phyloP scores from a whole-genome alignment of 2,888 invertebrate genomes.

The Nomada hirtipes region DNA sequence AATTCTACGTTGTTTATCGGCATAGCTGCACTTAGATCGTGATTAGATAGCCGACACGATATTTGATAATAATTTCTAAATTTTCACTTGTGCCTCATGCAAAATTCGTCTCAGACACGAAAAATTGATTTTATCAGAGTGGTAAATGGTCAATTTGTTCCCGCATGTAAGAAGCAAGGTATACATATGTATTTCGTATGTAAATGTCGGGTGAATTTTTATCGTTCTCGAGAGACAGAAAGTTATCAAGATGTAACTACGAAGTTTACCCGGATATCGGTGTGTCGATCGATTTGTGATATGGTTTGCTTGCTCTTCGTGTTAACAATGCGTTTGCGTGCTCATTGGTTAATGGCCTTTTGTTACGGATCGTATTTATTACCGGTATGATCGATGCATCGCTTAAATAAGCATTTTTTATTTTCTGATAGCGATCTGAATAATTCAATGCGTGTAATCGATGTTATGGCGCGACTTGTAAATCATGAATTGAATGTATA shows the following conservation, averaged over 20 bases:
- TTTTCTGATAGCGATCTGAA: not conserved
- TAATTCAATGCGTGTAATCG: not conserved
- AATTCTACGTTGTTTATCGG: slow-evolving; percentile 17
- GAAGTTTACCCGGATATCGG: slow-evolving; percentile 3
- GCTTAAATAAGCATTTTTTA: not conserved
- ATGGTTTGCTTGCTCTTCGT: slow-evolving; percentile 3
- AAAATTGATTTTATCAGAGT: slow-evolving; percentile 10
- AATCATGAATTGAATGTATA: not conserved
- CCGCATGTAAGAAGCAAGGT: not conserved
- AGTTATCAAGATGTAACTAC: not conserved
- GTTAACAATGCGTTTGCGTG: slow-evolving; percentile 32
- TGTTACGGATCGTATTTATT: slow-evolving; percentile 25
- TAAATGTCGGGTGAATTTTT: slow-evolving; percentile 2
- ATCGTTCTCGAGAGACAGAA: not conserved
- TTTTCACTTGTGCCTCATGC: slow-evolving; percentile 13
- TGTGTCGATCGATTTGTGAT: not conserved
- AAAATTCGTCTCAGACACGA: not conserved
- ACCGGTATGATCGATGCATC: slow-evolving; percentile 28
- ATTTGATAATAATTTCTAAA: slow-evolving; percentile 15
- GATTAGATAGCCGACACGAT: slow-evolving; percentile 28
- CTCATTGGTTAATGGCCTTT: not conserved
- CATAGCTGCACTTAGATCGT: slow-evolving; percentile 19
- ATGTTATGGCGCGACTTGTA: not conserved
- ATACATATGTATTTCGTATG: not conserved
- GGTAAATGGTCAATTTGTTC: not conserved